Base-by-base conservation (phyloP, 2,888 invertebrate genomes). In the Acronicta psi region DNA sequence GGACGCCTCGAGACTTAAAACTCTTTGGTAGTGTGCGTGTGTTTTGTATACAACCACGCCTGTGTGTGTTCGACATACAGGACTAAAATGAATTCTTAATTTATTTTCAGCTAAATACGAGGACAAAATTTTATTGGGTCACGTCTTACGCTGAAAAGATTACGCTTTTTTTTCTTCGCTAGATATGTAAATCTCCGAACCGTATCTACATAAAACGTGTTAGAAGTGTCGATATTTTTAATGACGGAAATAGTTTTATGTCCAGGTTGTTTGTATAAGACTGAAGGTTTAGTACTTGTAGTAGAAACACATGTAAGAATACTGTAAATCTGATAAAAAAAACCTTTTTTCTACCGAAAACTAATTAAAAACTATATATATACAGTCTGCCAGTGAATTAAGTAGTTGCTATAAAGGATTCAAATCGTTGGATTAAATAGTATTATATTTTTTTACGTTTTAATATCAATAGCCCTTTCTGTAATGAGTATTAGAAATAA, bases 1-100 rank as follows among this genome's bases (percentile, higher is more conserved):
- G 93, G 93, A 93, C 92, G 92, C 86, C 83, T 86, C 83, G 85
- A 89, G 91, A 86, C 87, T 88, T 85, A 86, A 86, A 86, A 86
- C 80, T 79, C 69, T 54, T 65, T 62, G 66, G 58, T 46, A 79
- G 81, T 86, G 85, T 84, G 82, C 73, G 83, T 81, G 81, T 78
- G 75, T 77, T 77, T 67, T 70, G 76, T 74, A 80, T 73, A 74
- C 70, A 70, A 72, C 53, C 56, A 37, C 14, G 46, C 69, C 47
- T 71, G 53, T 70, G 56, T 68, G 72, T 72, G 79, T 65, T 64
- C 56, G 45, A 44, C 75, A 72, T 66, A 75, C 67, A 71, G 56
- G 59, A 57, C 68, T 56, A 55, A 75, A 72, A 77, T 62, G 64
- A 70, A 77, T 74, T 73, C 60, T 65, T 65, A 77, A 76, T 75